Conservation (phyloP, 2,888 invertebrate genomes). For the Cheilosia pagana region DNA sequence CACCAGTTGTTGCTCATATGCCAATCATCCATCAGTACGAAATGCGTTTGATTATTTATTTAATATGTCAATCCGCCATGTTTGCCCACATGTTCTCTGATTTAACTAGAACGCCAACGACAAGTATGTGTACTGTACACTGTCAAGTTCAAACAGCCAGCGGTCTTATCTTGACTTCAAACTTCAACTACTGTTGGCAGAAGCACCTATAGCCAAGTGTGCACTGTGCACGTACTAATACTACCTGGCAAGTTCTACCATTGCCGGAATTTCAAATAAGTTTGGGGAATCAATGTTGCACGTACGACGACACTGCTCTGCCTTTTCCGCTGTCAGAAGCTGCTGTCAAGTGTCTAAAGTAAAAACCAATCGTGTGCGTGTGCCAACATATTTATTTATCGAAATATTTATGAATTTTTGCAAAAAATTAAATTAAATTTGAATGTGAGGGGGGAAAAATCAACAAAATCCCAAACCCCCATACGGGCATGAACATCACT, state of each 20-base stretch:
- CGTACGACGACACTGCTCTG: not conserved
- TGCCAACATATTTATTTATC: slow-evolving; percentile 22
- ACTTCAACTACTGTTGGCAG: not conserved
- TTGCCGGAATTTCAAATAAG: slow-evolving; percentile 1
- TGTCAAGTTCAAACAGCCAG: slow-evolving; percentile 35
- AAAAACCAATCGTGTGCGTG: not conserved
- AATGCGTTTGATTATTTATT: slow-evolving; percentile 14
- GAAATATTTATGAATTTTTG: slow-evolving; percentile 9
- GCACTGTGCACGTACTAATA: slow-evolving; percentile 5
- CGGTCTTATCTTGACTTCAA: slow-evolving; percentile 12
- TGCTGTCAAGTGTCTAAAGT: not conserved
- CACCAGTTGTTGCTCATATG: not conserved
- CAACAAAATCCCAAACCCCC: not conserved
- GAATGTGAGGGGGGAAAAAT: not conserved
- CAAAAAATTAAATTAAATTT: slow-evolving; percentile 6
- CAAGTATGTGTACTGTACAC: slow-evolving; percentile 11
- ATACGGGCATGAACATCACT: not conserved
- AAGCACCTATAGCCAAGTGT: slow-evolving; percentile 5
- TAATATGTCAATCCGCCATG: slow-evolving; percentile 4
- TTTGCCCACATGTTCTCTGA: slow-evolving; percentile 1
- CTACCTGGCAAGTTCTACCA: not conserved
- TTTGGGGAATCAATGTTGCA: not conserved
- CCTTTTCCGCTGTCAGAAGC: not conserved
- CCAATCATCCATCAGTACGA: slow-evolving; percentile 3
- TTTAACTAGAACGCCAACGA: not conserved